Evolutionary conservation across 2,797 vertebrate genomes (phyloP).

Genomic region (Falco cherrug): DNA sequence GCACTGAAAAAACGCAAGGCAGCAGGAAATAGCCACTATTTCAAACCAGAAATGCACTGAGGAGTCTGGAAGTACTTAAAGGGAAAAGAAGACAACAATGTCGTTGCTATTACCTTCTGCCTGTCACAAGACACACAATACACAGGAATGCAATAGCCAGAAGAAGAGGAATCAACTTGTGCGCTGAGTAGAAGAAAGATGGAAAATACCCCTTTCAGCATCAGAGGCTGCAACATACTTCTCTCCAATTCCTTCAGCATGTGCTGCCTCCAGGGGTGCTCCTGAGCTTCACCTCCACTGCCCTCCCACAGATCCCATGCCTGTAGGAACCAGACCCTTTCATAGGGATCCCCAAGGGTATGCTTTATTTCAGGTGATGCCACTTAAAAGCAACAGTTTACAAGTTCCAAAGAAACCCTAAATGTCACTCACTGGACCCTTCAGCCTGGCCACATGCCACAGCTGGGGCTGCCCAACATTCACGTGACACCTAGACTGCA

Average conservation of each 20-base stretch:
- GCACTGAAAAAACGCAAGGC: background rate
- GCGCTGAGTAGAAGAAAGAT: background rate
- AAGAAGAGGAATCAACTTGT: background rate
- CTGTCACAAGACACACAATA: background rate
- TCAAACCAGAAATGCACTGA: background rate
- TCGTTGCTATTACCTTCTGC: background rate
- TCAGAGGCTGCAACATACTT: background rate
- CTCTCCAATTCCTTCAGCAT: background rate
- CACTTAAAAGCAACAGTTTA: background rate
- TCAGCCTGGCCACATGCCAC: background rate
- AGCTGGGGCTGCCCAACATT: background rate
- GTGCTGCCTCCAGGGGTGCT: background rate
- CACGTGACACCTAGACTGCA: background rate
- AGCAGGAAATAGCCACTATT: background rate
- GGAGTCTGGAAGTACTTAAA: background rate
- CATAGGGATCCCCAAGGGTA: background rate
- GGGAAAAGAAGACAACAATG: background rate
- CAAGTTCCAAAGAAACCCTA: background rate
- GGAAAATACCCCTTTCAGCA: background rate
- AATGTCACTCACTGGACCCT: background rate
- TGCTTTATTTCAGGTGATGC: background rate
- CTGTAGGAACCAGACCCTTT: background rate
- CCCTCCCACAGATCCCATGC: accelerated
- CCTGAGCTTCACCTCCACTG: background rate
- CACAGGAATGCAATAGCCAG: background rate